These are phyloP conservation scores for Coptotermes formosanus DNA, from an alignment of 1,140 invertebrate genomes.

Conservation along the genomic window DNA sequence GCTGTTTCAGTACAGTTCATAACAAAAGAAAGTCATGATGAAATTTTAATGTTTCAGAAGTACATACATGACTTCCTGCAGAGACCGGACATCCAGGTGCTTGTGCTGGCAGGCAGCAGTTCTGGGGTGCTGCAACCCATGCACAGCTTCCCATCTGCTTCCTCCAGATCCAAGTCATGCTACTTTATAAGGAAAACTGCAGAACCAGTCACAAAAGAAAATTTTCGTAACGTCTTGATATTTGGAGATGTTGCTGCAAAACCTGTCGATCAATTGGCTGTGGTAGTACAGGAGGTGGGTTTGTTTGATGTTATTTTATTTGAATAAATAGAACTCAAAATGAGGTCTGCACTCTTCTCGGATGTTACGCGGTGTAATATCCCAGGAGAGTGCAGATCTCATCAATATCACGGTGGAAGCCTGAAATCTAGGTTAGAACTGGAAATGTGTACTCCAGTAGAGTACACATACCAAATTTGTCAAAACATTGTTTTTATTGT, in stretches of 20 bases:
- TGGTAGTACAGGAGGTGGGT: conserved; percentile 74
- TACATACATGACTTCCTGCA: conserved; percentile 63
- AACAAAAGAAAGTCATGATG: neutral
- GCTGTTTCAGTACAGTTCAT: conserved; percentile 42
- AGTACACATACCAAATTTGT: no score
- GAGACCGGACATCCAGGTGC: conserved; percentile 52
- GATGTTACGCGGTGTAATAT: no score
- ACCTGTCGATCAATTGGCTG: conserved; percentile 73
- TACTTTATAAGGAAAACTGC: conserved; percentile 65
- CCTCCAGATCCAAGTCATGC: conserved; percentile 55
- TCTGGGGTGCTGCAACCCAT: conserved; percentile 49
- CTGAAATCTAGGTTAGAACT: no score
- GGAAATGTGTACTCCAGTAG: no score
- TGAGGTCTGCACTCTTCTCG: no score
- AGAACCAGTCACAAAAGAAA: conserved; percentile 56
- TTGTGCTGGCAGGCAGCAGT: conserved; percentile 55
- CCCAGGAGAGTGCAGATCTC: no score
- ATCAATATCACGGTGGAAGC: no score
- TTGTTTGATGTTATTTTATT: neutral
- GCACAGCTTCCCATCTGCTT: conserved; percentile 45
- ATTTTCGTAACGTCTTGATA: conserved; percentile 60
- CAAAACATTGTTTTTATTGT: no score
- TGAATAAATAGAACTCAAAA: no score
- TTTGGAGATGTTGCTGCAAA: conserved; percentile 78
- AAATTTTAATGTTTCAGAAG: conserved; percentile 45